These are phyloP conservation scores for Anableps anableps DNA, from an alignment of 2,797 vertebrate species.

Conservation along the genomic window DNA sequence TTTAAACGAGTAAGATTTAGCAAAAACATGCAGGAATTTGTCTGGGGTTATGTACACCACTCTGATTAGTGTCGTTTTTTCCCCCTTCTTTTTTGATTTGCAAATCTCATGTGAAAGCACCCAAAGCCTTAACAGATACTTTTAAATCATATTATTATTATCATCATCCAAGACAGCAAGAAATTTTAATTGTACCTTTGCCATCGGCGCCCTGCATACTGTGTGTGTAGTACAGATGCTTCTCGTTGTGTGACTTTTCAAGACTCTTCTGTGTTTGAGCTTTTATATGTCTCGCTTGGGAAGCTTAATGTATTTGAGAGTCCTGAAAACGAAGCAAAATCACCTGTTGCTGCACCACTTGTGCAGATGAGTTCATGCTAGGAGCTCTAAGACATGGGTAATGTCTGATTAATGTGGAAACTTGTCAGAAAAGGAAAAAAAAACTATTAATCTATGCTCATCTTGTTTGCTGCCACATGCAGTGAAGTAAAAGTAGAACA, in stretches of 20 bases:
- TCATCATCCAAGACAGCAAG: neutral
- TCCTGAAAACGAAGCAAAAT: slow-evolving; percentile 78
- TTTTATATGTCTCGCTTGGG: slow-evolving; percentile 71
- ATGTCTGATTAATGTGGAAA: neutral
- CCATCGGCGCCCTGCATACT: slow-evolving; percentile 45
- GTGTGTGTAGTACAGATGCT: slow-evolving; percentile 59
- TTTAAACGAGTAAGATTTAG: neutral
- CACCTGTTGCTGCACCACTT: slow-evolving; percentile 47
- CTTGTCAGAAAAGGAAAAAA: neutral
- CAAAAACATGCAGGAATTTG: neutral
- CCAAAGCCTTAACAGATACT: neutral
- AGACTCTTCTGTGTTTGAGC: slow-evolving; percentile 79
- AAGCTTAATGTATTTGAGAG: slow-evolving; percentile 62
- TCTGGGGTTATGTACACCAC: neutral
- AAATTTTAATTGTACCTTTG: neutral
- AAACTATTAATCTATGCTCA: neutral
- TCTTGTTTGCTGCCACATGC: neutral
- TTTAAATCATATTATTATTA: neutral
- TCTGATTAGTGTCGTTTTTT: neutral
- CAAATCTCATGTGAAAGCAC: neutral
- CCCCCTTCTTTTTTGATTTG: neutral
- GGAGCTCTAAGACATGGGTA: neutral
- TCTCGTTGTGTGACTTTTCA: slow-evolving; percentile 79
- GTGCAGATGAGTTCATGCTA: slow-evolving; percentile 28
- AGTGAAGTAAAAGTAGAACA: neutral